Evolutionary conservation across 1,140 invertebrate genomes (phyloP).

Genomic region (Lucilia cuprina): DNA sequence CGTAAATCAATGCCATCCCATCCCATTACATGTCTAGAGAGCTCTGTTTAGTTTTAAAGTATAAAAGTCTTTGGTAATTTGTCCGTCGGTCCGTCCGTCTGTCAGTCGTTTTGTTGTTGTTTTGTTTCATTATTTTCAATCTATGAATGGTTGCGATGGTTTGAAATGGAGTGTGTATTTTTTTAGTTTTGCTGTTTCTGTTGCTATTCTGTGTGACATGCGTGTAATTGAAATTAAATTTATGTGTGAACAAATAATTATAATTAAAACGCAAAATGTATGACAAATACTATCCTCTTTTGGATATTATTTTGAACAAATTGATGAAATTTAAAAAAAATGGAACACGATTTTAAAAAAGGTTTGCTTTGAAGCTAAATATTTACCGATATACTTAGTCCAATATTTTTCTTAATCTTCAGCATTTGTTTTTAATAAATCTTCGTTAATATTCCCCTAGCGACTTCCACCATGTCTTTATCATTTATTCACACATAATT

Average conservation of each 20-base stretch:
- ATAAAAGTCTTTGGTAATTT: not conserved
- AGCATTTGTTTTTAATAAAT: too few species aligned
- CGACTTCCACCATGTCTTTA: not conserved
- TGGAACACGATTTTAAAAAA: too few species aligned
- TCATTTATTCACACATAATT: not conserved
- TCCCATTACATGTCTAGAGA: not conserved
- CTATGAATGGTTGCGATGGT: not conserved
- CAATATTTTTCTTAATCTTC: too few species aligned
- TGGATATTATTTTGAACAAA: too few species aligned
- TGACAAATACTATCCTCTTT: not conserved
- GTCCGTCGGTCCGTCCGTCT: too few species aligned
- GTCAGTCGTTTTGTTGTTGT: not conserved
- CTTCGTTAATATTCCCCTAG: not conserved
- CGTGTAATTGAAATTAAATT: conserved; percentile 11
- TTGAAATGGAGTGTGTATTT: not conserved
- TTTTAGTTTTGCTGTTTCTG: not conserved
- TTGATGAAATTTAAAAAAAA: too few species aligned
- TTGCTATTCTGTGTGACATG: not conserved
- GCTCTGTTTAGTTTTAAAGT: not conserved
- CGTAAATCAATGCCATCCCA: not conserved
- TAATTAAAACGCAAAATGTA: conserved; percentile 6
- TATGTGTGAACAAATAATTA: conserved; percentile 1
- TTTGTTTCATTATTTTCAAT: not conserved
- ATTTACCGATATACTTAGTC: too few species aligned
- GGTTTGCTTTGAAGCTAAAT: too few species aligned